phyloP scores from a whole-genome alignment of 2,888 invertebrate genomes.

The Periphyllus acericola region DNA sequence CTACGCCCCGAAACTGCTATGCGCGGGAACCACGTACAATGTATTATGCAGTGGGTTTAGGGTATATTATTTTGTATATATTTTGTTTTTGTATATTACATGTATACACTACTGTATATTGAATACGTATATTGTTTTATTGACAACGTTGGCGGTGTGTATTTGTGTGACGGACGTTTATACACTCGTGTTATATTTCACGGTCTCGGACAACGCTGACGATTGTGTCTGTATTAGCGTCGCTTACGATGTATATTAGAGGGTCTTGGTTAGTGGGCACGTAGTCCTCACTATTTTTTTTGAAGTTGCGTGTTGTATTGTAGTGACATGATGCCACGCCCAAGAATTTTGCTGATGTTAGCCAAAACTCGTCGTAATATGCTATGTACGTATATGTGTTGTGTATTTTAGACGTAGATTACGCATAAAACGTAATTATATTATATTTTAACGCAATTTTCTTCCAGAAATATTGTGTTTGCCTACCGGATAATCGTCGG shows the following conservation, averaged over 20 bases:
- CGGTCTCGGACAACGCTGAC: neutral
- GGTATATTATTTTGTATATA: too few relatives aligned
- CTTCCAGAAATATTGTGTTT: too few relatives aligned
- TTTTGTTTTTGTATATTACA: too few relatives aligned
- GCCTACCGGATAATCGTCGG: too few relatives aligned
- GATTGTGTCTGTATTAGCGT: neutral
- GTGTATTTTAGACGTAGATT: neutral
- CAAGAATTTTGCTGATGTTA: neutral
- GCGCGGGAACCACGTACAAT: too few relatives aligned
- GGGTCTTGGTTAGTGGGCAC: neutral
- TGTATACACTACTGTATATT: too few relatives aligned
- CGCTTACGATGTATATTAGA: neutral
- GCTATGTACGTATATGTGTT: neutral
- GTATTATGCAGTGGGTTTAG: too few relatives aligned
- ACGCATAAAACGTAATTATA: neutral
- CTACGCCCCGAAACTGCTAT: constrained; percentile 1
- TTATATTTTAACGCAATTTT: too few relatives aligned
- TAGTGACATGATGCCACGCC: constrained; percentile 2
- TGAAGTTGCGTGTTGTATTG: neutral
- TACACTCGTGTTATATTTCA: neutral
- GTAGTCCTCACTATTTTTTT: constrained; percentile 2
- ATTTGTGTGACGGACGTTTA: neutral
- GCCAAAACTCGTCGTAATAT: neutral
- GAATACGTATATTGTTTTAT: neutral
- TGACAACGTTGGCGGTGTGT: neutral